phyloP scores from a whole-genome alignment of 2,797 vertebrate species.

The Aselliscus stoliczkanus region DNA sequence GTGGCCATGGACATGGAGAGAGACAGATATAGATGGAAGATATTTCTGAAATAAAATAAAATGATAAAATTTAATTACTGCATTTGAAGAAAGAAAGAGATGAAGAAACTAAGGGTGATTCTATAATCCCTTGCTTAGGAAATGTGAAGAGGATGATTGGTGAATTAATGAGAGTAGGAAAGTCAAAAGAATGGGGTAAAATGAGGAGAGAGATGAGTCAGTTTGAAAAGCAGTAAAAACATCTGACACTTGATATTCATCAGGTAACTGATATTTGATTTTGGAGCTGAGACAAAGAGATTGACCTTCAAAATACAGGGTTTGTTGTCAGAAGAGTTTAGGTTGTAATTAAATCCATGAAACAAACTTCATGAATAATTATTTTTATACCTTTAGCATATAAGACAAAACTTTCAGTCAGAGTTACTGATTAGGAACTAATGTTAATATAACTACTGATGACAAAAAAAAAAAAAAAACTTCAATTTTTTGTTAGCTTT shows the following conservation, averaged over 20 bases:
- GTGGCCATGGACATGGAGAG: not conserved
- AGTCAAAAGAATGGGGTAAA: not conserved
- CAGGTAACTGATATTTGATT: not conserved
- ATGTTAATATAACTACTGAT: not conserved
- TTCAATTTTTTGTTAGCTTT: not conserved
- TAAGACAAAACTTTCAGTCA: not conserved
- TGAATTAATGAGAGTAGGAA: not conserved
- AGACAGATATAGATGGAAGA: not conserved
- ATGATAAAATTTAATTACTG: not conserved
- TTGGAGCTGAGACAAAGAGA: not conserved
- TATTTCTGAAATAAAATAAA: not conserved
- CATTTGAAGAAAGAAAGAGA: not conserved
- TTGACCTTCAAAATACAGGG: not conserved
- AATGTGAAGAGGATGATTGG: not conserved
- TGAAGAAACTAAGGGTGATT: not conserved
- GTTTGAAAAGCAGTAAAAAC: not conserved
- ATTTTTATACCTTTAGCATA: not conserved
- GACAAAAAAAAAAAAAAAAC: not conserved
- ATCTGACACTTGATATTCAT: not conserved
- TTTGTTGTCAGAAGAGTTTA: not conserved
- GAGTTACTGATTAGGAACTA: not conserved
- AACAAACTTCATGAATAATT: not conserved
- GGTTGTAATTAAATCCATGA: not conserved
- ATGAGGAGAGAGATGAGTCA: not conserved
- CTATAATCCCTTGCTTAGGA: not conserved